These are phyloP conservation scores for Chiloscyllium punctatum DNA, from an alignment of 2,797 vertebrate species.

Conservation along the genomic window DNA sequence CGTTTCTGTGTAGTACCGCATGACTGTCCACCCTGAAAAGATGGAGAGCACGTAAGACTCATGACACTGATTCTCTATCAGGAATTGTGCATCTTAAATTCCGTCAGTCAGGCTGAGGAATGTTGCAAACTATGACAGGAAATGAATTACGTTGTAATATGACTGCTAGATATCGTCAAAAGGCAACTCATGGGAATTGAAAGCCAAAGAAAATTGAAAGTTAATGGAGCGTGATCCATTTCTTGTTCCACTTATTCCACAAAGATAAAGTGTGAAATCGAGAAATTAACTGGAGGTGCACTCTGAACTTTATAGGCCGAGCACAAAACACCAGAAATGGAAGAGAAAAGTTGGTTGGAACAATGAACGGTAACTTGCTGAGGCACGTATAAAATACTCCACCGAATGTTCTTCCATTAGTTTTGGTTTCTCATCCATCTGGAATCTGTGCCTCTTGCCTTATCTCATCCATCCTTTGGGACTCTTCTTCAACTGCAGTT, in stretches of 20 bases:
- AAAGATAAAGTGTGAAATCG: background rate
- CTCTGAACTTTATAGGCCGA: background rate
- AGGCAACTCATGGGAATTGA: background rate
- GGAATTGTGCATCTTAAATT: background rate
- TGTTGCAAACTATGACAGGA: background rate
- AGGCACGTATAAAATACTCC: background rate
- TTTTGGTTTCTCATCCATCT: background rate
- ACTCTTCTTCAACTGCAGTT: too few relatives aligned
- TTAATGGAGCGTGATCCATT: background rate
- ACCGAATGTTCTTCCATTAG: background rate
- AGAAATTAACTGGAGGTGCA: background rate
- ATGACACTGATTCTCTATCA: background rate
- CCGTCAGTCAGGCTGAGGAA: background rate
- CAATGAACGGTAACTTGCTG: background rate
- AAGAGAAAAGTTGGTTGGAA: background rate
- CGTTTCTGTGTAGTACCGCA: background rate
- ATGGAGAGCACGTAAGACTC: background rate
- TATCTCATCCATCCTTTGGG: too few relatives aligned
- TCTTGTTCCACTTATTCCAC: background rate
- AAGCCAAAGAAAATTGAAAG: background rate
- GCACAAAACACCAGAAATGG: background rate
- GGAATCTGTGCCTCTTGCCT: too few relatives aligned
- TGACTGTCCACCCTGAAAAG: background rate
- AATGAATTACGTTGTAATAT: background rate
- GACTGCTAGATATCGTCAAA: background rate